phyloP scores from a whole-genome alignment of 2,113 vertebrate genomes.

The Prolemur simus region DNA sequence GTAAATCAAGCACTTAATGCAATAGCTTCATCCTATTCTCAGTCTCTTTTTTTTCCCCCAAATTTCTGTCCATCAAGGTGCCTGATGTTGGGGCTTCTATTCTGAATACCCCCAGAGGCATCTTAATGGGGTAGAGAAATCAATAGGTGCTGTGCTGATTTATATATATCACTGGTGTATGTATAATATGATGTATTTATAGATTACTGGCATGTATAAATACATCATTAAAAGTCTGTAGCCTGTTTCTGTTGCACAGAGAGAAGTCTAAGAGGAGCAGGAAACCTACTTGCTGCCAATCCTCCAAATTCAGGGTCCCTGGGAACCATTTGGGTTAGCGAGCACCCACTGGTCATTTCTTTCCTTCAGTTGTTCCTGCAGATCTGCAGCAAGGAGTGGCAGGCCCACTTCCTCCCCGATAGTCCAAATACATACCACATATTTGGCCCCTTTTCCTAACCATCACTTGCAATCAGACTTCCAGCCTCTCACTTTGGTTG shows the following conservation, averaged over 20 bases:
- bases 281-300: not conserved
- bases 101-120: conserved; percentile 34
- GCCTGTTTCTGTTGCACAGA: not conserved
- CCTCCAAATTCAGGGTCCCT: not conserved
- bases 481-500: not conserved
- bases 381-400: not conserved
- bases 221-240: not conserved
- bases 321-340: not conserved
- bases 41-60: not conserved
- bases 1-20: not conserved
- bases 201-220: not conserved
- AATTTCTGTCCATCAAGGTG: conserved; percentile 1
- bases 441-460: not conserved
- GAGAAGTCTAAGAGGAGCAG: conserved; percentile 9
- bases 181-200: not conserved
- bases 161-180: not conserved
- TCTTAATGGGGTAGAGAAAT: conserved; percentile 53
- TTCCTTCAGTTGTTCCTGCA: not conserved
- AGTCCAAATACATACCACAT: not conserved
- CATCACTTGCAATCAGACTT: not conserved
- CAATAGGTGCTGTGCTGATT: conserved; percentile 40
- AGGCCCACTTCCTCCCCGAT: not conserved
- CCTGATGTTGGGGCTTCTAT: not conserved
- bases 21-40: not conserved
- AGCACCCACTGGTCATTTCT: not conserved